Percentiles rank a stretch among this genome's conserved stretches.
phyloP scores from a whole-genome alignment of 1,140 invertebrate species.

The Ctenoplectra terminalis region DNA sequence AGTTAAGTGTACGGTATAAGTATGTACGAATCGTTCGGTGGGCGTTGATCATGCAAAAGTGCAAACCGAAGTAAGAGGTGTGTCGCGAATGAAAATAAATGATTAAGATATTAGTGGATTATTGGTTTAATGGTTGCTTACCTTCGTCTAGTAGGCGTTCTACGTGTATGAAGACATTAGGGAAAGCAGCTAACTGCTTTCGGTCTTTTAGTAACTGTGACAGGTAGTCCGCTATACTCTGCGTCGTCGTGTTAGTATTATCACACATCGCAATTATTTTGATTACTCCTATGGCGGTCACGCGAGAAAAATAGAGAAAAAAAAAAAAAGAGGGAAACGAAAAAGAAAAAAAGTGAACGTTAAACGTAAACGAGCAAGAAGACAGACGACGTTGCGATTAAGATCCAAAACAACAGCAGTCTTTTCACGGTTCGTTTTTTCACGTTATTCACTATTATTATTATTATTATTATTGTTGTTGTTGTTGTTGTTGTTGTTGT shows the following conservation, averaged over 20 bases:
- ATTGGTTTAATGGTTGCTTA: conserved; percentile 84
- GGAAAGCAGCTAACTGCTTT: conserved; percentile 99
- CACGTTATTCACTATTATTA: conserved; percentile 65
- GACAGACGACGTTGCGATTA: conserved; percentile 43
- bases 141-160: conserved; percentile 99
- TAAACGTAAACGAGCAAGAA: conserved; percentile 42
- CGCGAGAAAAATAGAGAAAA: conserved; percentile 65
- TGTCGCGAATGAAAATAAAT: conserved; percentile 31
- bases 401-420: conserved; percentile 21
- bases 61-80: conserved; percentile 44
- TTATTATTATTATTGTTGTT: too few relatives aligned
- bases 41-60: conserved; percentile 49
- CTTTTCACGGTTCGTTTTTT: conserved; percentile 72
- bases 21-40: conserved; percentile 27
- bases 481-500: too few relatives aligned
- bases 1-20: too few relatives aligned
- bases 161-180: conserved; percentile 99
- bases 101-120: conserved; percentile 51
- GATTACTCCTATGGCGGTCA: conserved; percentile 75
- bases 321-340: conserved; percentile 12
- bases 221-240: conserved; percentile 99
- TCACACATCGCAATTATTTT: conserved; percentile 87
- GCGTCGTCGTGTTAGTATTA: conserved; percentile 91
- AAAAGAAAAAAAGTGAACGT: conserved; percentile 31
- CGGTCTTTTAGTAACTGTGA: conserved; percentile 99